Evolutionary conservation across 2,888 invertebrate species (phyloP).

Genomic region (Catocala fraxini): DNA sequence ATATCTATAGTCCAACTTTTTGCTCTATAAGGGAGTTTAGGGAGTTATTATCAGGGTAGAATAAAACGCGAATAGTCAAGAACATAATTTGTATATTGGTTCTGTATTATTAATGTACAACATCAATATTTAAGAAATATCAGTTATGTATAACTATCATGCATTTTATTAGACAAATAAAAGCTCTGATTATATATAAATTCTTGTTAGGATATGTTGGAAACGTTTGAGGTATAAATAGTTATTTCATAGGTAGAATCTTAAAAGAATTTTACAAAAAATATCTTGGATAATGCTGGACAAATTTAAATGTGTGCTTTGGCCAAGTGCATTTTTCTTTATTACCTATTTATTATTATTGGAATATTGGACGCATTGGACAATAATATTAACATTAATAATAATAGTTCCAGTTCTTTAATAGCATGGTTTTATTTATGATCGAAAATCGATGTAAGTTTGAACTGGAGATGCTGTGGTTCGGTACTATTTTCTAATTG

Average conservation of each 20-base stretch:
- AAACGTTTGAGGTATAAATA: slow-evolving; percentile 38
- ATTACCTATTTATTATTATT: too few species aligned
- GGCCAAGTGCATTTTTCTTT: too few species aligned
- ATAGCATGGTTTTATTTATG: too few species aligned
- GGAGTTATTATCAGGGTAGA: not conserved
- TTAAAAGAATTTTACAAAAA: slow-evolving; percentile 29
- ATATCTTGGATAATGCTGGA: slow-evolving; percentile 22
- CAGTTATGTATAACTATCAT: slow-evolving; percentile 40
- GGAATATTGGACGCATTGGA: too few species aligned
- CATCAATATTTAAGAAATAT: slow-evolving; percentile 57
- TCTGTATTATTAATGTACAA: slow-evolving; percentile 60
- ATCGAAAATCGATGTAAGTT: too few species aligned
- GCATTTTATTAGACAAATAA: slow-evolving; percentile 50
- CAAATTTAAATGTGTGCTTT: slow-evolving; percentile 1
- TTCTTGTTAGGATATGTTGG: slow-evolving; percentile 51
- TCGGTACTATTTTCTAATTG: too few species aligned
- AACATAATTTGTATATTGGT: slow-evolving; percentile 66
- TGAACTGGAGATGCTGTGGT: too few species aligned
- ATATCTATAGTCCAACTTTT: too few species aligned
- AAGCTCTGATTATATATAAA: slow-evolving; percentile 52
- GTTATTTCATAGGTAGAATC: slow-evolving; percentile 28
- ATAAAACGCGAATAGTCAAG: slow-evolving; percentile 41
- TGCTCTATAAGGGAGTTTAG: too few species aligned
- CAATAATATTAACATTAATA: too few species aligned
- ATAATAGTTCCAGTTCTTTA: too few species aligned